These are phyloP conservation scores for Zonotrichia leucophrys DNA, from an alignment of 2,113 vertebrate genomes.

Conservation along the genomic window DNA sequence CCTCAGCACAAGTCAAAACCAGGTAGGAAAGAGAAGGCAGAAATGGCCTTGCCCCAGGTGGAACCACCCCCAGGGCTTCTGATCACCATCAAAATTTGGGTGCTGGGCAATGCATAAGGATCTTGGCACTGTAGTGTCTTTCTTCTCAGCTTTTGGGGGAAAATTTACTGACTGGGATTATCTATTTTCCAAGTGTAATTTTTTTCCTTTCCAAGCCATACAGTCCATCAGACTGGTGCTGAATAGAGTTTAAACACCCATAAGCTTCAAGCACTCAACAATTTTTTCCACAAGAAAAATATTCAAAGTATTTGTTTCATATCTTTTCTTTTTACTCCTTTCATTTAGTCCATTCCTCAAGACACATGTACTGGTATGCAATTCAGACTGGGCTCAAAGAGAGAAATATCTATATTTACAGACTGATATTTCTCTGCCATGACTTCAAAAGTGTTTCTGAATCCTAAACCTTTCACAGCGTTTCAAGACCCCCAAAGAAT, in stretches of 20 bases:
- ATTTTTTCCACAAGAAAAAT: neutral
- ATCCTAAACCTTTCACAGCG: neutral
- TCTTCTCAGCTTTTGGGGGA: neutral
- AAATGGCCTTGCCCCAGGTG: neutral
- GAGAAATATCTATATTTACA: neutral
- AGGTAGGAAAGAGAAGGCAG: neutral
- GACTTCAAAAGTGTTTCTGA: neutral
- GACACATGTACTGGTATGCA: neutral
- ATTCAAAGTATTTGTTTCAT: neutral
- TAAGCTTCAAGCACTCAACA: neutral
- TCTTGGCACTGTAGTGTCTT: neutral
- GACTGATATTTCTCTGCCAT: neutral
- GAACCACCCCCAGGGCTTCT: neutral
- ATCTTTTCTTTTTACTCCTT: neutral
- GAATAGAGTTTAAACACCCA: neutral
- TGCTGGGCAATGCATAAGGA: neutral
- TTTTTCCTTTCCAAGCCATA: neutral
- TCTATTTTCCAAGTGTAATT: neutral
- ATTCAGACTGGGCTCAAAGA: neutral
- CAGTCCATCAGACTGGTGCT: neutral
- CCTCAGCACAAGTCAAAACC: neutral
- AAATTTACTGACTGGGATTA: neutral
- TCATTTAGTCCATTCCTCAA: neutral
- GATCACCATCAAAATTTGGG: neutral
- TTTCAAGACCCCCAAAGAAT: neutral